Evolutionary conservation across 53 echinoderm and acorn worm genomes (phyloP), one percentile per base, ranked within the genome.

Genomic region (Holothuria leucospilota): DNA sequence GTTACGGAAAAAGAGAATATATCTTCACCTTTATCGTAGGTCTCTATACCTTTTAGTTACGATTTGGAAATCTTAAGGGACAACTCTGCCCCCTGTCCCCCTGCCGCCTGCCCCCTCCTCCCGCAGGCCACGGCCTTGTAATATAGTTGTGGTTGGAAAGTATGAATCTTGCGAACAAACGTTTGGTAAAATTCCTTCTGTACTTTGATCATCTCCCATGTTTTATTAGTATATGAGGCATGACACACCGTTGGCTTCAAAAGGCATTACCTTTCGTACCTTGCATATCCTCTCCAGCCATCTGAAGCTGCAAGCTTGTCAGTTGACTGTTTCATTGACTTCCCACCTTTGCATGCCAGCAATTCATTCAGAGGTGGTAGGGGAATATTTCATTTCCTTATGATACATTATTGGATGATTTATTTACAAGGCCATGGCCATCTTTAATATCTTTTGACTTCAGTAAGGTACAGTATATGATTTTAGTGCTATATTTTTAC

Each of bases 261-360:
- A 2, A 86, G 86, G 62, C 86, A 86, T 62, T 86, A 62, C 77
- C 86, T 63, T 86, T 60, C 86, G 26, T 86, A 86, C 8, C 26
- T 75, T 77, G 77, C 63, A 40, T 49, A 62, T 30, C 75, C 86
- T 62, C 34, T 25, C 49, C 39, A 3, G 27, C 77, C 72, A 14
- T 1, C 28, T 14, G 20, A 29, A 20, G 65, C 61, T n/a, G 16
- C 77, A 16, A 46, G 13, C 16, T 9, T 71, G 38, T 13, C 13
- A 7, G 73, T 73, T 39, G 73, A 73, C 51, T 29, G 14, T 41
- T 73, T 73, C 20, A 13, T 41, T 73, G 46, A 73, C 46, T 73
- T 73, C 20, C 4, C 7, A 6, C 42, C 73, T 16, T 20, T 73
- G 18, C 73, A 73, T 41, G 73, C 46, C 16, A 73, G 7, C 42